Evolutionary conservation across 2,888 invertebrate genomes (phyloP).

Genomic region (Digitonthophagus gazella): DNA sequence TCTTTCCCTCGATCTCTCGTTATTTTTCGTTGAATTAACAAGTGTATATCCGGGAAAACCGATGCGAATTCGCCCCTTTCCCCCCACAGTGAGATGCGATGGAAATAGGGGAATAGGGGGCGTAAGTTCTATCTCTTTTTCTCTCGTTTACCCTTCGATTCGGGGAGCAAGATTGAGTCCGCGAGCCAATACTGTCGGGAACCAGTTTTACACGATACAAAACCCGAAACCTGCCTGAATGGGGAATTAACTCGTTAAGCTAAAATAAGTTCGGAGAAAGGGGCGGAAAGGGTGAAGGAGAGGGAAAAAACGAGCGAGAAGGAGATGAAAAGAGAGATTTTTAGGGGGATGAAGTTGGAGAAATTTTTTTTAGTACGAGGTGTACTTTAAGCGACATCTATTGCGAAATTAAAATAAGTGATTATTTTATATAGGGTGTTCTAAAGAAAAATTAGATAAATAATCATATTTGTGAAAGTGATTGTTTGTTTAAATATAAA

Average conservation of each 20-base stretch:
- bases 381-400: not conserved
- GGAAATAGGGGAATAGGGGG: too few relatives aligned
- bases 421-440: too few relatives aligned
- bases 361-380: not conserved
- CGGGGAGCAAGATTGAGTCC: too few relatives aligned
- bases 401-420: not conserved
- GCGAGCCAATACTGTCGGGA: not conserved
- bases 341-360: not conserved
- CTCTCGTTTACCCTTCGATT: not conserved
- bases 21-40: conserved; percentile 21
- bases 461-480: too few relatives aligned
- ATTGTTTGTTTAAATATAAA: too few relatives aligned
- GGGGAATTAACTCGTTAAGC: conserved; percentile 29
- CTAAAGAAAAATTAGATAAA: too few relatives aligned
- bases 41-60: conserved; percentile 20
- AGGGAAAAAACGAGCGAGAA: not conserved
- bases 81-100: too few relatives aligned
- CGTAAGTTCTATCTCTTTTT: not conserved
- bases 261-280: conserved; percentile 25
- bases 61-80: conserved; percentile 1
- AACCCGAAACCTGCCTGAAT: conserved; percentile 16
- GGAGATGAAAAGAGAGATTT: not conserved
- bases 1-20: conserved; percentile 6
- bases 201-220: not conserved
- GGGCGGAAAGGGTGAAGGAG: not conserved